A percentile compares a stretch with the other conserved stretches of the same genome.
Evolutionary conservation across 2,888 invertebrate genomes (phyloP).

Genomic region (Euzetes globulus): DNA sequence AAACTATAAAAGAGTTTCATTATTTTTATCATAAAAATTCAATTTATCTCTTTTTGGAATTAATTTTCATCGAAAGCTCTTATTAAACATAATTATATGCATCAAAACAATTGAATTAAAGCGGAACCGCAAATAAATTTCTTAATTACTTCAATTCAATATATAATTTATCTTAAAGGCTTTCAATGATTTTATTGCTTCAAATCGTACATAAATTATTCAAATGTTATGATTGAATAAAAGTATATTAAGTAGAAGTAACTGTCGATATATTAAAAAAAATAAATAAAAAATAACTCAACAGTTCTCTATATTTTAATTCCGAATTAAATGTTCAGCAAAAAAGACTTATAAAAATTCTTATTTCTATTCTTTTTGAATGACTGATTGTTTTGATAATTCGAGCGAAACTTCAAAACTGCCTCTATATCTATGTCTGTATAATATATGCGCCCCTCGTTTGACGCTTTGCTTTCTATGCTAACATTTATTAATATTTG

Average conservation of each 20-base stretch:
- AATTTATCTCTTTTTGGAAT: constrained; percentile 18
- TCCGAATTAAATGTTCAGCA: too few species aligned
- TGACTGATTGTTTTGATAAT: too few species aligned
- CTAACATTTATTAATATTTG: not conserved
- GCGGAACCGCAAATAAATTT: constrained; percentile 12
- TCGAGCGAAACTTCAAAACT: not conserved
- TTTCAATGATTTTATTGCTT: not conserved
- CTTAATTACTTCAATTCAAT: constrained; percentile 18
- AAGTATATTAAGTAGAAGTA: not conserved
- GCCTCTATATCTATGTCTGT: not conserved
- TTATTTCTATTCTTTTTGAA: too few species aligned
- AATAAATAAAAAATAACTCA: too few species aligned
- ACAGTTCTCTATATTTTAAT: too few species aligned
- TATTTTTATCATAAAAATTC: constrained; percentile 13
- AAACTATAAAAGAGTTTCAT: constrained; percentile 4
- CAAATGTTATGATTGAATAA: not conserved
- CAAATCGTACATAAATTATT: not conserved
- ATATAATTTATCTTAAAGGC: not conserved
- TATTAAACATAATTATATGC: constrained; percentile 19
- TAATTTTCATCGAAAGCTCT: constrained; percentile 11
- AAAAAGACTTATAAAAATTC: too few species aligned
- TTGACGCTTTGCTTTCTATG: not conserved
- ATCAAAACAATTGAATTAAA: constrained; percentile 13
- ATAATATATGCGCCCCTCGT: not conserved
- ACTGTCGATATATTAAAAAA: too few species aligned